These are phyloP conservation scores for Platygyra sinensis DNA, from an alignment of 64 coral and sea anemone genomes.

Conservation along the genomic window DNA sequence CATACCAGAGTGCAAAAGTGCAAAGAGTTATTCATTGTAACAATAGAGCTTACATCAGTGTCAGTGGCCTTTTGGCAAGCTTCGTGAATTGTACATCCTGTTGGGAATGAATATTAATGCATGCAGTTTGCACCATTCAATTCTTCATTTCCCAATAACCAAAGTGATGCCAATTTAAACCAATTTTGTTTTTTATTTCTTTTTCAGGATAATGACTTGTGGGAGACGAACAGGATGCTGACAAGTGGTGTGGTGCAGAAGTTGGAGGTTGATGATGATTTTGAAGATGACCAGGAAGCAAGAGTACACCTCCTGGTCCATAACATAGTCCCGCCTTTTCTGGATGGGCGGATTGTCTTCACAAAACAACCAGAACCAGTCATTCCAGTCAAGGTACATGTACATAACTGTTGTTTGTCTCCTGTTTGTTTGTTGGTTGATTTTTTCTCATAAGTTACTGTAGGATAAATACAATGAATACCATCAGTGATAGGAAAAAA, in stretches of 20 bases:
- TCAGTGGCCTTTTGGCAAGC: no score
- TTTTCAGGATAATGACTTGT: slow-evolving; percentile 93
- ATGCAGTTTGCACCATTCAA: no score
- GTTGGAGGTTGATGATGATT: slow-evolving; percentile 97
- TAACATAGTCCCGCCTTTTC: slow-evolving; percentile 96
- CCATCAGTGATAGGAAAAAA: no score
- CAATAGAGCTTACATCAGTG: no score
- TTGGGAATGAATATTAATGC: no score
- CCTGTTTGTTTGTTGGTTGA: no score
- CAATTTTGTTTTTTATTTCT: background rate
- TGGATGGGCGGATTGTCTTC: slow-evolving; percentile 98
- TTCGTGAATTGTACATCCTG: no score
- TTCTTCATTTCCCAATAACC: no score
- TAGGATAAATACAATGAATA: no score
- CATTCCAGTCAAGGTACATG: slow-evolving; percentile 88
- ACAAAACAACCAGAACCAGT: slow-evolving; percentile 99
- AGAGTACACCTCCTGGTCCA: slow-evolving; percentile 94
- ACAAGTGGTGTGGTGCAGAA: slow-evolving; percentile 99
- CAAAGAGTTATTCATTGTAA: no score
- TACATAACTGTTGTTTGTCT: background rate
- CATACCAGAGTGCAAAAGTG: no score
- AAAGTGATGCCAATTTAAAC: background rate
- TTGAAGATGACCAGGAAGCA: slow-evolving; percentile 96
- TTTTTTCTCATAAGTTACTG: no score
- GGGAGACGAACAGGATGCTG: slow-evolving; percentile 99